Base-by-base conservation (phyloP, 2,888 invertebrate genomes). In the Plebejus anna region DNA sequence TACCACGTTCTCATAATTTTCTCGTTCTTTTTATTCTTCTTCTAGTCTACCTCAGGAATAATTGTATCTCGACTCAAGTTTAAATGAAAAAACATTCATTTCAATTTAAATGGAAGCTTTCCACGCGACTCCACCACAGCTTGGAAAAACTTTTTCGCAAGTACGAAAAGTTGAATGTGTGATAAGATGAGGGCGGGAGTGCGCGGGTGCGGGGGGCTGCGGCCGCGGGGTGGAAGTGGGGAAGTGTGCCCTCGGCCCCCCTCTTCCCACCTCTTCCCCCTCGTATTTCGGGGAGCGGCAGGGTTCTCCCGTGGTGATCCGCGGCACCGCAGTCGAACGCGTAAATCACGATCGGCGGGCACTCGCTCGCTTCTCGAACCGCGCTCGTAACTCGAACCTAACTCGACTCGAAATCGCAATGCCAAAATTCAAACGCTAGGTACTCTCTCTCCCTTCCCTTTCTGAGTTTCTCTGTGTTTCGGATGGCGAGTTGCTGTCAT, bases 311-410 rank as follows among this genome's bases (percentile, higher is more conserved):
- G 83, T 86, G 86, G 85, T 84, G 85, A 85, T 81, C 79, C 82
- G 81, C 81, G 85, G 85, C 85, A 87, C 42, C 57, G 76, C 76
- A 79, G 76, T 76, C 78, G 78, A 72, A 79, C 79, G 82, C 88
- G 88, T 84, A 88, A 90, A 91, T 90, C 89, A 85, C 89, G 87
- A 87, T 90, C 86, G 90, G 89, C 89, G 84, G 85, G 84, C 87
- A 85, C 84, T 86, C 90, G 90, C 87, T 87, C 86, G 83, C 82
- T 80, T 81, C 81, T 79, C 80, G 82, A 82, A 82, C 80, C 79
- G 79, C 77, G 77, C 72, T 76, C 32, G 66, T 66, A 66, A 66
- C 66, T 66, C 66, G 66, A 66, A 66, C 66, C 66, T 66, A 66
- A 66, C 66, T 90, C 86, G 90, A 89, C 89, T 84, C 85, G 84